Percentiles rank a stretch among this genome's conserved stretches.
These are phyloP conservation scores for Trichonephila clavipes DNA, from an alignment of 1,140 invertebrate species.

Conservation along the genomic window DNA sequence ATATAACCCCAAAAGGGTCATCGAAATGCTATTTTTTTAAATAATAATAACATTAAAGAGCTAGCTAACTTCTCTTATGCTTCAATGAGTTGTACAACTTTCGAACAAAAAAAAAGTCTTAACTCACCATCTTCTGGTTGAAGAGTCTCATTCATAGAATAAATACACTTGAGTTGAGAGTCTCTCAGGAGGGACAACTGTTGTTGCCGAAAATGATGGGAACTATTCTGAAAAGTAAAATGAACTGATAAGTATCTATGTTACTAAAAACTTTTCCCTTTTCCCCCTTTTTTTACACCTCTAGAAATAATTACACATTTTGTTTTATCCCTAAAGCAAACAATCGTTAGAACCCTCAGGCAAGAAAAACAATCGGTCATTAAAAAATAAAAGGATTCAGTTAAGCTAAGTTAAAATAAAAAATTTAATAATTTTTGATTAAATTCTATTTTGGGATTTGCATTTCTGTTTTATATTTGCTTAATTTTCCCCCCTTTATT, in stretches of 20 bases:
- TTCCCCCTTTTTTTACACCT: not conserved
- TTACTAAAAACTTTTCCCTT: not conserved
- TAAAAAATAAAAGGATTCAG: not conserved
- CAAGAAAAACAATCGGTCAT: not conserved
- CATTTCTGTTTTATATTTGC: no score
- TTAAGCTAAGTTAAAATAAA: not conserved
- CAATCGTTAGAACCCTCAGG: not conserved
- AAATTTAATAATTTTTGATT: not conserved
- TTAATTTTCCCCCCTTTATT: no score
- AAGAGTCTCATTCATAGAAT: conserved; percentile 43
- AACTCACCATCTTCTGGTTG: conserved; percentile 46
- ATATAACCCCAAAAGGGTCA: not conserved
- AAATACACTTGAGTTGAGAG: conserved; percentile 51
- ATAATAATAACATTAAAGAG: not conserved
- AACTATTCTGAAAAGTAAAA: conserved; percentile 47
- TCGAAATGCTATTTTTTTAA: not conserved
- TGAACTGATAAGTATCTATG: not conserved
- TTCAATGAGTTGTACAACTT: not conserved
- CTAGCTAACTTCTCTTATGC: not conserved
- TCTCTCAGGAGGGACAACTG: conserved; percentile 41
- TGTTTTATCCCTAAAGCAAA: not conserved
- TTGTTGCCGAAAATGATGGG: conserved; percentile 16
- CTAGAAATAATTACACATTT: not conserved
- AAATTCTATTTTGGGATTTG: not conserved
- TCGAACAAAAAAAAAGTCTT: not conserved